Conservation (phyloP, 2,888 invertebrate species). For the Hydriomena furcata region DNA sequence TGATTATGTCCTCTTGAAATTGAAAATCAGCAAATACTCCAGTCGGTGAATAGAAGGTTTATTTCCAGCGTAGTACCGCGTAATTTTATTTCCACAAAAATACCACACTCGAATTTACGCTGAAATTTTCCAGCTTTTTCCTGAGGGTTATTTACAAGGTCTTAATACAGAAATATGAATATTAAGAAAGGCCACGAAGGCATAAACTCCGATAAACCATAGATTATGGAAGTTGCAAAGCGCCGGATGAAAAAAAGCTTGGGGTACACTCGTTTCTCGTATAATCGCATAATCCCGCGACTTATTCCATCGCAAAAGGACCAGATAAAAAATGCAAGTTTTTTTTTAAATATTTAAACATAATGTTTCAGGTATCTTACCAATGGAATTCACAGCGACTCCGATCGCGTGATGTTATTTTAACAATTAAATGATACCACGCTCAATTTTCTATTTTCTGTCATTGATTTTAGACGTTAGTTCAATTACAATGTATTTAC, state of each 20-base stretch:
- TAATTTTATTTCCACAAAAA: constrained; percentile 11
- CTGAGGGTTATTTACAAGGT: constrained; percentile 17
- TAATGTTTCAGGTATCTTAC: too few species aligned
- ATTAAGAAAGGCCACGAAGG: constrained; percentile 26
- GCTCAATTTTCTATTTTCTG: too few species aligned
- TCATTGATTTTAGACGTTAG: too few species aligned
- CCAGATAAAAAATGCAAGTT: constrained; percentile 16
- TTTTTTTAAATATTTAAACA: too few species aligned
- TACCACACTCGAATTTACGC: constrained; percentile 4
- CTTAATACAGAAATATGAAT: constrained; percentile 30
- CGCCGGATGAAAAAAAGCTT: constrained; percentile 42
- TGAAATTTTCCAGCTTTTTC: constrained; percentile 12
- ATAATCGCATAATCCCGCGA: constrained; percentile 44
- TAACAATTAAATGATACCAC: too few species aligned
- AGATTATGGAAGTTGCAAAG: constrained; percentile 33
- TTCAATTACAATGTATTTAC: too few species aligned
- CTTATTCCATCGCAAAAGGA: constrained; percentile 32
- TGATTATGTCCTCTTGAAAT: too few species aligned
- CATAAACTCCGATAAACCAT: constrained; percentile 41
- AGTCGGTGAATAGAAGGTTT: too few species aligned
- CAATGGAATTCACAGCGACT: too few species aligned
- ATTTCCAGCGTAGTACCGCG: too few species aligned
- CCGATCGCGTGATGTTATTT: too few species aligned
- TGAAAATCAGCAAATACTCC: too few species aligned
- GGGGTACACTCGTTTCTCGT: constrained; percentile 30